These are phyloP conservation scores for Noctua fimbriata DNA, from an alignment of 2,888 invertebrate genomes.

Conservation along the genomic window DNA sequence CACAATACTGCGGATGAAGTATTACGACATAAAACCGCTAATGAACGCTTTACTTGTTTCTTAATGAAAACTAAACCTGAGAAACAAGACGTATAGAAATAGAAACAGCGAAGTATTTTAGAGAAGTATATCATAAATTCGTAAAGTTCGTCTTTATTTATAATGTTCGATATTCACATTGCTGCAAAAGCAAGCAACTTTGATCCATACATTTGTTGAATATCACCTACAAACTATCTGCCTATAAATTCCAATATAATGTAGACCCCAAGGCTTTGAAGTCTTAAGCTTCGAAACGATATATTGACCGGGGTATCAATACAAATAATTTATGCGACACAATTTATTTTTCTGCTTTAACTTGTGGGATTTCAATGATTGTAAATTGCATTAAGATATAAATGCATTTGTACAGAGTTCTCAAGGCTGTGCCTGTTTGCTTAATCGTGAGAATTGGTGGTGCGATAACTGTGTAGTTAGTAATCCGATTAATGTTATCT, in stretches of 20 bases:
- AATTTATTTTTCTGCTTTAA: conserved; percentile 63
- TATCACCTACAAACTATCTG: conserved; percentile 46
- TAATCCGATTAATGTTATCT: conserved; percentile 67
- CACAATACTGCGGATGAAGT: conserved; percentile 59
- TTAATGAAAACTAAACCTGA: conserved; percentile 10
- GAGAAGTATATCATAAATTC: neutral
- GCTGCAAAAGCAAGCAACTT: conserved; percentile 17
- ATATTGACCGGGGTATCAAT: conserved; percentile 52
- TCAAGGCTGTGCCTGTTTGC: conserved; percentile 64
- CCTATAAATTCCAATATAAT: conserved; percentile 61
- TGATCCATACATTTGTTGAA: conserved; percentile 46
- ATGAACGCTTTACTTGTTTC: conserved; percentile 32
- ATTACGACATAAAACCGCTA: conserved; percentile 36
- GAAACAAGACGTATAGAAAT: neutral
- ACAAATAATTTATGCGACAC: conserved; percentile 57
- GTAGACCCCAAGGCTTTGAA: conserved; percentile 51
- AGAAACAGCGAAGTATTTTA: neutral
- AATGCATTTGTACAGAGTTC: conserved; percentile 72
- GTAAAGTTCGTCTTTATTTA: neutral
- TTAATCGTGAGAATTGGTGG: conserved; percentile 67
- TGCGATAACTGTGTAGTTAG: conserved; percentile 62
- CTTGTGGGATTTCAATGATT: conserved; percentile 72
- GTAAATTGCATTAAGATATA: conserved; percentile 76
- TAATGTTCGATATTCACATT: conserved; percentile 2
- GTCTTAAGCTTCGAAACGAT: conserved; percentile 55